Conservation (phyloP, 2,113 vertebrate species). For the Pica pica region DNA sequence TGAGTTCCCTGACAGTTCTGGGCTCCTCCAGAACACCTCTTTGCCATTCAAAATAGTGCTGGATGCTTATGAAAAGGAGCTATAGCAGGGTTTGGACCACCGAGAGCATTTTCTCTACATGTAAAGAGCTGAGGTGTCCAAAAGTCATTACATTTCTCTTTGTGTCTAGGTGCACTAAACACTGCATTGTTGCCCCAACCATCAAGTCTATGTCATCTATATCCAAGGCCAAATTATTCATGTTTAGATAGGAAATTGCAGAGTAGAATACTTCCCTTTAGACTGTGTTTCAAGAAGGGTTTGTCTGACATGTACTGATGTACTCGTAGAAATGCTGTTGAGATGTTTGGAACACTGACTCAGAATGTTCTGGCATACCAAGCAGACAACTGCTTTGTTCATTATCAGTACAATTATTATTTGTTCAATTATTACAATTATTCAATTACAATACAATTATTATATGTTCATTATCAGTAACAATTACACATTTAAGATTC, state of each 20-base stretch:
- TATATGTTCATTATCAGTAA: not conserved
- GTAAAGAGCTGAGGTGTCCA: not conserved
- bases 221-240: not conserved
- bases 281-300: not conserved
- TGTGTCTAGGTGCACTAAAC: not conserved
- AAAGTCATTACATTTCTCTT: not conserved
- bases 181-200: not conserved
- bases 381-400: not conserved
- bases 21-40: not conserved
- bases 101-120: fast-evolving
- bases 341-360: not conserved
- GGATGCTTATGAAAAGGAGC: not conserved
- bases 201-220: not conserved
- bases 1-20: not conserved
- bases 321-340: not conserved
- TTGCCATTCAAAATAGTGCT: not conserved
- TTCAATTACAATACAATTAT: too few species aligned
- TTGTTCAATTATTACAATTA: too few species aligned
- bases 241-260: not conserved
- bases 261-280: not conserved
- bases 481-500: not conserved
- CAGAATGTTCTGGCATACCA: not conserved
- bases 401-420: too few species aligned
- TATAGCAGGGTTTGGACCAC: not conserved
- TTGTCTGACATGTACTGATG: not conserved